Conservation (phyloP, 2,888 invertebrate species). For the Drosophila ustulata region DNA sequence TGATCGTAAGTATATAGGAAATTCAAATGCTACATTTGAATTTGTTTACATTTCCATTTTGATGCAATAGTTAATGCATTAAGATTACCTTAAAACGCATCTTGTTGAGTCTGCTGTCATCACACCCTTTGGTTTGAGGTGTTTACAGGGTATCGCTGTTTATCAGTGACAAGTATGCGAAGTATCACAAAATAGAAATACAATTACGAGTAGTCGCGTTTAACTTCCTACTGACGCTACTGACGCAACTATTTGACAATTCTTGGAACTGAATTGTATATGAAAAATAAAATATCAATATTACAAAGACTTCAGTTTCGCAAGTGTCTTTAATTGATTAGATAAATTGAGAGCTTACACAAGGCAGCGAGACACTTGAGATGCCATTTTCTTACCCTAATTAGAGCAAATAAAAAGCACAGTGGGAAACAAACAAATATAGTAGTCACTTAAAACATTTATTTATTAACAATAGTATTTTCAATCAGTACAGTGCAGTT, state of each 20-base stretch:
- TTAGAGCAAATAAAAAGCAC: slow-evolving; percentile 1
- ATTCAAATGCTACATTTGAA: no score
- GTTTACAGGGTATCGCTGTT: background rate
- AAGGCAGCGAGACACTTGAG: slow-evolving; percentile 24
- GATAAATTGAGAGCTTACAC: slow-evolving; percentile 31
- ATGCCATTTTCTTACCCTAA: background rate
- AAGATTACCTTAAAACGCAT: no score
- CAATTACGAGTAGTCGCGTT: background rate
- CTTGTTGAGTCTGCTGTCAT: no score
- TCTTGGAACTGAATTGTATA: background rate
- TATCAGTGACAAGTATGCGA: background rate
- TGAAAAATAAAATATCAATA: slow-evolving; percentile 18
- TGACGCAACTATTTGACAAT: background rate
- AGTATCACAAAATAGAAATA: background rate
- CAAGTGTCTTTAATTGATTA: slow-evolving; percentile 30
- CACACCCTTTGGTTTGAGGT: background rate
- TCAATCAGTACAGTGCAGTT: slow-evolving; percentile 22
- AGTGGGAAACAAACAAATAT: background rate
- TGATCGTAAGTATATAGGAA: no score
- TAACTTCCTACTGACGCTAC: background rate
- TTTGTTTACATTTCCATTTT: no score
- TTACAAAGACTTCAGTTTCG: slow-evolving; percentile 22
- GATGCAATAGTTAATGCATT: no score
- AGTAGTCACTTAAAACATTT: slow-evolving; percentile 11
- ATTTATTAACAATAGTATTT: slow-evolving; percentile 16